Evolutionary conservation across 2,888 invertebrate genomes (phyloP).

Genomic region (Clistopyga incitator): DNA sequence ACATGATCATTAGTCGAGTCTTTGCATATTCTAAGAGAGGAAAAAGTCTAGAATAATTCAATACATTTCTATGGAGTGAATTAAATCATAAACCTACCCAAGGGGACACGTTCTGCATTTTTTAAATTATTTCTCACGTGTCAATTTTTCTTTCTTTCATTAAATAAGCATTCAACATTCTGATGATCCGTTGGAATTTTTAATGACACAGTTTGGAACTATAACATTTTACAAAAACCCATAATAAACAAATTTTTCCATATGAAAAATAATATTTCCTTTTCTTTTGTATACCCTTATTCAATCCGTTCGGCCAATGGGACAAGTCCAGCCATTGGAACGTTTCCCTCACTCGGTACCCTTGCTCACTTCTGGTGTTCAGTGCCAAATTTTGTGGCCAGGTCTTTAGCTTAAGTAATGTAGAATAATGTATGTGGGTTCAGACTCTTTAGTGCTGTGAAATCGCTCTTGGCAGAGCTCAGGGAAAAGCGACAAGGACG

Average conservation of each 20-base stretch:
- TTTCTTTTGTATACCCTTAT: no score
- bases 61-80: background rate
- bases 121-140: background rate
- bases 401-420: background rate
- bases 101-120: no score
- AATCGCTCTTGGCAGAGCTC: conserved; percentile 18
- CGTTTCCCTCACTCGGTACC: background rate
- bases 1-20: background rate
- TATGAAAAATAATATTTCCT: no score
- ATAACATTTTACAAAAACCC: no score
- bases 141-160: no score
- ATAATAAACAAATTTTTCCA: no score
- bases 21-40: background rate
- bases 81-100: background rate
- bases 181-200: no score
- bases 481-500: conserved; percentile 4
- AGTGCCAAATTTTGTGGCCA: background rate
- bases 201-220: no score
- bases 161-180: no score
- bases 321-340: no score
- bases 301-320: no score
- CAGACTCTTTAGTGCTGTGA: background rate
- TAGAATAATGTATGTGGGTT: background rate
- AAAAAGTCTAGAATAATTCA: background rate
- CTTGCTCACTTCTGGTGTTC: background rate